Evolutionary conservation across 2,888 invertebrate species (phyloP).

Genomic region (Lymantria dispar): DNA sequence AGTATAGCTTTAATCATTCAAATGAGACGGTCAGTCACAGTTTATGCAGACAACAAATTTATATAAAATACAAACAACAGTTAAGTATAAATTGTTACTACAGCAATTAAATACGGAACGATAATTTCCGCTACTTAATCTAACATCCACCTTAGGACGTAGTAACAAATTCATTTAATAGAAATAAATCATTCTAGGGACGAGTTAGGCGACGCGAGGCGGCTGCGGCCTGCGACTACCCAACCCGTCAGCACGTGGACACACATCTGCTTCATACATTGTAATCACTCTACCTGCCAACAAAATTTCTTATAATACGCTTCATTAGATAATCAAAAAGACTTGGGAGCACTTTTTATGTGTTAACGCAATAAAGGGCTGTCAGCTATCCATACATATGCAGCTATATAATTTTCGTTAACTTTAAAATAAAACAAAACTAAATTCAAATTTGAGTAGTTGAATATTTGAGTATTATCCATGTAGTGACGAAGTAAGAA

Average conservation of each 20-base stretch:
- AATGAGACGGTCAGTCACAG: no score
- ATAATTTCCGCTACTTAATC: slow-evolving; percentile 9
- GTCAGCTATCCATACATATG: no score
- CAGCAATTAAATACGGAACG: neutral
- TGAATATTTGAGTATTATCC: no score
- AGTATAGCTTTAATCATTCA: no score
- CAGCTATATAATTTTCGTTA: no score
- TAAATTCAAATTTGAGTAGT: no score
- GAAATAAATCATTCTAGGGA: slow-evolving; percentile 22
- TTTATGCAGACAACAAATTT: no score
- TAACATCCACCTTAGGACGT: neutral
- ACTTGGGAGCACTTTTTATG: neutral
- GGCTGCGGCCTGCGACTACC: slow-evolving; percentile 10
- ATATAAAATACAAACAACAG: neutral
- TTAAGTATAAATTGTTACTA: neutral
- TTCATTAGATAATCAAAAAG: slow-evolving; percentile 1
- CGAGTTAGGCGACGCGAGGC: no score
- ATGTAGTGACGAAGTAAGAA: no score
- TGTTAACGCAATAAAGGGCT: no score
- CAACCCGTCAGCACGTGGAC: slow-evolving; percentile 52
- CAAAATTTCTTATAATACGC: slow-evolving; percentile 5
- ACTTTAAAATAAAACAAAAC: no score
- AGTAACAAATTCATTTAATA: slow-evolving; percentile 5
- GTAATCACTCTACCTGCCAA: slow-evolving; percentile 52
- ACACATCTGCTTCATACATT: slow-evolving; percentile 55